Evolutionary conservation across 2,888 invertebrate genomes (phyloP).

Genomic region (Margaritifera margaritifera): DNA sequence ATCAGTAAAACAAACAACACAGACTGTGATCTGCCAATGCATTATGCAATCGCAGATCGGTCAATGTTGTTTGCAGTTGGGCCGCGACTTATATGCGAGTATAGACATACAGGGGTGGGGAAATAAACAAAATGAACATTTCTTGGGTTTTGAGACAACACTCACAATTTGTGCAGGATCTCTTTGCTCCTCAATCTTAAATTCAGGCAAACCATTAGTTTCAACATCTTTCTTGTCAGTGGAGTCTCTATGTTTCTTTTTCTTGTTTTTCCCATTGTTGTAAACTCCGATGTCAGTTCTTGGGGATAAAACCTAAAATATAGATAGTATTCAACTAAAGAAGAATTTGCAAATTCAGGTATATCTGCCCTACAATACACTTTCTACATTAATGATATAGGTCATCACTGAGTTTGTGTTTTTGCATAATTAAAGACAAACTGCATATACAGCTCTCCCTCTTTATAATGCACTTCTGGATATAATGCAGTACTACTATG

Average conservation of each 20-base stretch:
- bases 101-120: too few relatives aligned
- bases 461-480: too few relatives aligned
- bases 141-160: constrained; percentile 2
- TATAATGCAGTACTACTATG: too few relatives aligned
- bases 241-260: constrained; percentile 66
- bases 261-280: constrained; percentile 63
- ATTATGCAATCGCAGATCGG: too few relatives aligned
- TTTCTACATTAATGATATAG: too few relatives aligned
- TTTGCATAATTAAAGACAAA: too few relatives aligned
- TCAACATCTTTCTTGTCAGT: constrained; percentile 56
- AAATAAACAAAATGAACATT: neutral
- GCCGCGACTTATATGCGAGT: too few relatives aligned
- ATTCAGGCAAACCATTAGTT: constrained; percentile 45
- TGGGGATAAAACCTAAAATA: constrained; percentile 73
- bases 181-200: constrained; percentile 67
- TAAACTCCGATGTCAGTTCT: constrained; percentile 72
- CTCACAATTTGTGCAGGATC: constrained; percentile 72
- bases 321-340: neutral
- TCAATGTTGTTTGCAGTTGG: too few relatives aligned
- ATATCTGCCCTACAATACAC: neutral
- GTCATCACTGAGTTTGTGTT: too few relatives aligned
- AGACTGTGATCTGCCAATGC: too few relatives aligned
- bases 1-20: too few relatives aligned
- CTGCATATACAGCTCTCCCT: too few relatives aligned
- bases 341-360: neutral